Conservation (phyloP, 2,888 invertebrate genomes). For the Stenodera caucasica region DNA sequence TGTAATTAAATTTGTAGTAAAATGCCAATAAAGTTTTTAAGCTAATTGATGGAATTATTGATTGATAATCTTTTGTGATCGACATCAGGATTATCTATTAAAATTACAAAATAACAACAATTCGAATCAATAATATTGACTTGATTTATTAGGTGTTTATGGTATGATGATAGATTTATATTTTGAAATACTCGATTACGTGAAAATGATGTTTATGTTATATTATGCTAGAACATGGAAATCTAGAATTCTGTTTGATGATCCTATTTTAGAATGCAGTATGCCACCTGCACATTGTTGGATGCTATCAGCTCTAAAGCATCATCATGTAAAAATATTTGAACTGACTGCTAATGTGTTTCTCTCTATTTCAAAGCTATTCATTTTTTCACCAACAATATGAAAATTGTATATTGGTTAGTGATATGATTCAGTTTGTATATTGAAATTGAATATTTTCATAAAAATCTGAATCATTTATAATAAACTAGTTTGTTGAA, state of each 20-base stretch:
- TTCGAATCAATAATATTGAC: neutral
- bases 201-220: constrained; percentile 26
- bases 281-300: constrained; percentile 41
- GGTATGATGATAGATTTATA: neutral
- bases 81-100: neutral
- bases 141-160: constrained; percentile 3
- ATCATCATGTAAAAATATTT: constrained; percentile 36
- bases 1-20: too few relatives aligned
- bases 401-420: neutral
- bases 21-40: too few relatives aligned
- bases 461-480: too few relatives aligned
- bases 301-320: constrained; percentile 29
- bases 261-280: constrained; percentile 43
- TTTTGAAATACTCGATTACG: neutral
- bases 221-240: constrained; percentile 29
- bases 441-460: too few relatives aligned
- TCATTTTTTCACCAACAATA: neutral
- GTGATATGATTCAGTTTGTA: too few relatives aligned
- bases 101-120: neutral
- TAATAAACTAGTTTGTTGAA: too few relatives aligned
- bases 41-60: too few relatives aligned
- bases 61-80: too few relatives aligned
- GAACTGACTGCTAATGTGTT: constrained; percentile 41
- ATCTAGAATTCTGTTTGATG: constrained; percentile 38
- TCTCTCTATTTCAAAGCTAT: constrained; percentile 9